Evolutionary conservation across 2,113 vertebrate genomes (phyloP).

Genomic region (Protobothrops flavoviridis): DNA sequence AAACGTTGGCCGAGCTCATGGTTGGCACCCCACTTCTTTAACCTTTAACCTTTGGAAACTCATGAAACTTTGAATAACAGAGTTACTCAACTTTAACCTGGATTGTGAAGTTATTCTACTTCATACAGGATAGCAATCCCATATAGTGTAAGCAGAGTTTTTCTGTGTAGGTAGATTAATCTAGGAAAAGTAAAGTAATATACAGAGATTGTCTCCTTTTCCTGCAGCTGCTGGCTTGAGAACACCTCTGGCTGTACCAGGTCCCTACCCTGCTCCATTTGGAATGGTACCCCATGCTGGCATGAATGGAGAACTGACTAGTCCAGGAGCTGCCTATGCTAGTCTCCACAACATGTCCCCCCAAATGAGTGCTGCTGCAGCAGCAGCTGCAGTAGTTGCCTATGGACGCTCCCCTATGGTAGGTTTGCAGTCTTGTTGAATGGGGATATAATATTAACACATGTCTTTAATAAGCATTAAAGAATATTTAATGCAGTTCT

Average conservation of each 20-base stretch:
- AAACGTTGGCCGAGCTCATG: not conserved
- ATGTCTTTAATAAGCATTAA: not conserved
- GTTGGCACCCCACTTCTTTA: not conserved
- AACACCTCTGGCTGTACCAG: conserved; percentile 88
- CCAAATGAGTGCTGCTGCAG: conserved; percentile 90
- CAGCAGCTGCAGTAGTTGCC: conserved; percentile 84
- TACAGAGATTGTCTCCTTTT: not conserved
- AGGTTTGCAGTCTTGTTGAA: conserved; percentile 26
- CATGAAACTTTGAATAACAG: conserved; percentile 23
- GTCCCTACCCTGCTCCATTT: conserved; percentile 86
- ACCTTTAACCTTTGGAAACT: not conserved
- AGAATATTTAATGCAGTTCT: not conserved
- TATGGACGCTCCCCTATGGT: conserved; percentile 94
- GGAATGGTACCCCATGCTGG: conserved; percentile 90
- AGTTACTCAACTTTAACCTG: conserved; percentile 19
- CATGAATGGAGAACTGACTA: conserved; percentile 90
- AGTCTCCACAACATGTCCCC: conserved; percentile 95
- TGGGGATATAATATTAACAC: conserved; percentile 6
- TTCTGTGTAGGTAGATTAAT: not conserved
- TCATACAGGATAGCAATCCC: conserved; percentile 31
- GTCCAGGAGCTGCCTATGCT: conserved; percentile 88
- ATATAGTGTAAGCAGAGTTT: conserved; percentile 23
- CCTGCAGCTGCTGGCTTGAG: conserved; percentile 84
- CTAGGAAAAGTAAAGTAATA: not conserved
- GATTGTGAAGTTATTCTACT: conserved; percentile 26